Evolutionary conservation across 2,888 invertebrate species (phyloP), one percentile per base, ranked within the genome.

Genomic region (Venustoraphidia nigricollis): DNA sequence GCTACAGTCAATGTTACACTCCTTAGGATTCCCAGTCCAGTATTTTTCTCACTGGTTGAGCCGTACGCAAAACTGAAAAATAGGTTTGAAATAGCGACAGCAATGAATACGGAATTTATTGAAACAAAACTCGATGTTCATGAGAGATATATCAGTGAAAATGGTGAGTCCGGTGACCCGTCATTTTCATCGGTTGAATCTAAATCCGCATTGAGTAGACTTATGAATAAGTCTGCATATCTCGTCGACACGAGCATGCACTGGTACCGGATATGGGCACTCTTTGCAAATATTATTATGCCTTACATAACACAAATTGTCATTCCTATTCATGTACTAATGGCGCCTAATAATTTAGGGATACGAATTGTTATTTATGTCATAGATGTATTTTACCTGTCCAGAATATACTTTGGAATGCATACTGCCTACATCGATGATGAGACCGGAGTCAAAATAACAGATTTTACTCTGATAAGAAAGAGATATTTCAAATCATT

Each of bases 401-500:
- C 51, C 2, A 51, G 54, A 45, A 54, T 58, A 9, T 48, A 49
- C 13, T 40, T 59, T 9, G 50, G 51, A 10, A 55, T 56, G 36
- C 54, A 57, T 46, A 41, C 54, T 41, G 50, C 51, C 8, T 59
- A 56, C 47, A 46, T 49, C 2, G 57, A 59, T 47, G 41, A 50
- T 1, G 53, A 54, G 37, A 53, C 53, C 8, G 56, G 57, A 3
- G 42, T 53, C 6, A 35, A 43, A 9, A 51, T 58, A 10, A 52
- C 8, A 2, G 51, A 54, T 34, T 54, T 53, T 5, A 41, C 41
- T 8, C 35, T 49, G 10, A 56, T 59, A 8, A 41, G 50, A 2
- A 48, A 27, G 42, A 48, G 51, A n/a, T 59, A 57, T 41, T 40
- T 52, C 10, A 49, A 44, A 44, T 52, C 53, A 9, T 34, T 44